Conservation (phyloP, 92 coral and sea anemone genomes). For the Ricordea florida region DNA sequence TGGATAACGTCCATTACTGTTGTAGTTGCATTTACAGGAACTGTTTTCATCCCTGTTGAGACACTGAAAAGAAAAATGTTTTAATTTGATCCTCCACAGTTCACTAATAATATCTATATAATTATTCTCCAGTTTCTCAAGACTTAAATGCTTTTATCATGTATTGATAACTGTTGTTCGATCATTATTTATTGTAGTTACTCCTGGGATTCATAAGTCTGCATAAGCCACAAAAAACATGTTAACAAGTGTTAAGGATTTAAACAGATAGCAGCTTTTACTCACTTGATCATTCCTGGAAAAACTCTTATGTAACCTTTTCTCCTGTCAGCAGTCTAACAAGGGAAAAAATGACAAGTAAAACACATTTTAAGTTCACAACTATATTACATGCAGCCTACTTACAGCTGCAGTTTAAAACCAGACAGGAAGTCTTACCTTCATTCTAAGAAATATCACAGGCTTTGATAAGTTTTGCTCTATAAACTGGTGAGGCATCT, state of each 20-base stretch:
- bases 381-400: not conserved
- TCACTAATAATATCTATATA: too few species aligned
- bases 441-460: constrained; percentile 84
- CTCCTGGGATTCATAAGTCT: too few species aligned
- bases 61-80: constrained; percentile 14
- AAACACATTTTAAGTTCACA: not conserved
- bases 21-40: constrained; percentile 77
- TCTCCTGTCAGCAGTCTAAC: constrained; percentile 82
- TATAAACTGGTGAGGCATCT: constrained; percentile 88
- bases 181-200: too few species aligned
- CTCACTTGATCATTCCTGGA: constrained; percentile 86
- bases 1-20: constrained; percentile 63
- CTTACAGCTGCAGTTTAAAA: not conserved
- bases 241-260: too few species aligned
- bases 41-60: constrained; percentile 64
- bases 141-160: too few species aligned
- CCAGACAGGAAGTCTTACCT: constrained; percentile 37
- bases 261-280: too few species aligned
- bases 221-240: too few species aligned
- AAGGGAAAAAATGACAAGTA: not conserved
- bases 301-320: constrained; percentile 88
- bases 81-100: too few species aligned
- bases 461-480: constrained; percentile 72
- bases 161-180: too few species aligned
- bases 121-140: too few species aligned